These are phyloP conservation scores for Acanthopagrus latus DNA, from an alignment of 2,797 vertebrate species.

Conservation along the genomic window DNA sequence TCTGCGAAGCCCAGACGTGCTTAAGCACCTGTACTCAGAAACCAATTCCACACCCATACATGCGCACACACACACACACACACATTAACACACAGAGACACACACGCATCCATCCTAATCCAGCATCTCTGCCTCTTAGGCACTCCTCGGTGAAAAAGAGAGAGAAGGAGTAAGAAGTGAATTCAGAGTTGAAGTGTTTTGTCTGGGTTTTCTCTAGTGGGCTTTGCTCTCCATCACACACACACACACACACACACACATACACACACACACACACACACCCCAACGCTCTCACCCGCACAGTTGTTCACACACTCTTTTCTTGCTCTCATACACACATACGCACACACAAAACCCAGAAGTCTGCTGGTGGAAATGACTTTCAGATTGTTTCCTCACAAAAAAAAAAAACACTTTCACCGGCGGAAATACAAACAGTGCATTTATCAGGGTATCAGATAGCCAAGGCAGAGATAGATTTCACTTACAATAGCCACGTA, in stretches of 20 bases:
- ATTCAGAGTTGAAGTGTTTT: constrained; percentile 78
- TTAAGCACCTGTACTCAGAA: constrained; percentile 71
- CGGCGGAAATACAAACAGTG: constrained; percentile 62
- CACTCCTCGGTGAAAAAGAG: constrained; percentile 65
- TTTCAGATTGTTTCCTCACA: constrained; percentile 72
- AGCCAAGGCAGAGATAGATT: constrained; percentile 64
- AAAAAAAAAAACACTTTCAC: constrained; percentile 47
- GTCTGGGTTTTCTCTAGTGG: constrained; percentile 63
- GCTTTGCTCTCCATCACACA: constrained; percentile 50
- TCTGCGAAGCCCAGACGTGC: constrained; percentile 63
- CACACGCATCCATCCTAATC: constrained; percentile 56
- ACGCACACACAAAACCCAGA: constrained; percentile 26
- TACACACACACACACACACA: constrained; percentile 17
- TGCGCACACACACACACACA: background rate
- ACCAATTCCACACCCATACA: constrained; percentile 49
- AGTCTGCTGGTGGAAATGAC: constrained; percentile 69
- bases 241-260: background rate
- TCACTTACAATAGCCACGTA: constrained; percentile 47
- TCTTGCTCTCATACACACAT: background rate
- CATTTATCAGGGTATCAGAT: constrained; percentile 70
- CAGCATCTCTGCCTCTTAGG: constrained; percentile 69
- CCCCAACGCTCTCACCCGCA: background rate
- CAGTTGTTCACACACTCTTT: background rate
- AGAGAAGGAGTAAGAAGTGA: constrained; percentile 56
- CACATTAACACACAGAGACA: constrained; percentile 17